Evolutionary conservation across 2,797 vertebrate genomes (phyloP), one percentile per base, ranked within the genome.

Genomic region (Periparus ater): DNA sequence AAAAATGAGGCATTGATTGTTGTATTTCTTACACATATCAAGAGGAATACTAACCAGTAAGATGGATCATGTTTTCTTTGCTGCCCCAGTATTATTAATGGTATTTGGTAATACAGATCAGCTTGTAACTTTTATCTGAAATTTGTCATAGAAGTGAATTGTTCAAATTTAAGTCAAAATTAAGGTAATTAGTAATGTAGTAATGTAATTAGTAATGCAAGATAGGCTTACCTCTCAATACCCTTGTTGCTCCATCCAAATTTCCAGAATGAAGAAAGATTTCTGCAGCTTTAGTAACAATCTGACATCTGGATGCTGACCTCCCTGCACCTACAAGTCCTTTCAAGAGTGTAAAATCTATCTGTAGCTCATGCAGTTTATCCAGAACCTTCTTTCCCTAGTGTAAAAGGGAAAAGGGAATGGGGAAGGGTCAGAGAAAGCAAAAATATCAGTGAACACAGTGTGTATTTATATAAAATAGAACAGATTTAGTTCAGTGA

Each of bases 251-350:
- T 92, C 98, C 98, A 91, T 99, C 98, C 85, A 99, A 96, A 58
- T 98, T 98, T 92, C 98, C 98, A 62, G 97, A 98, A 92, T 98
- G 97, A 66, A 99, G 97, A 94, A 98, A 98, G 81, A 99, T 98
- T 96, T 99, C 99, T 47, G 98, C 96, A 15, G 99, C 99, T 97
- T 98, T 94, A 71, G 99, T 99, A 95, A 99, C 94, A 92, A 99
- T 97, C 92, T 96, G 97, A 97, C 99, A 99, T 93, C 98, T 98
- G 10, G 99, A 98, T 16, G 98, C 97, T 72, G 94, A 63, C 4
- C 97, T 96, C 86, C 98, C 99, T 60, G 98, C 97, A 54, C 97
- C 98, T 91, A 92, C 97, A 87, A 99, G 94, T 67, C 99, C 98
- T 96, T 99, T 99, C 92, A 99, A 97, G 26, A 85, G 97, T 11